These are phyloP conservation scores for Cydia amplana DNA, from an alignment of 1,140 invertebrate genomes.

Conservation along the genomic window DNA sequence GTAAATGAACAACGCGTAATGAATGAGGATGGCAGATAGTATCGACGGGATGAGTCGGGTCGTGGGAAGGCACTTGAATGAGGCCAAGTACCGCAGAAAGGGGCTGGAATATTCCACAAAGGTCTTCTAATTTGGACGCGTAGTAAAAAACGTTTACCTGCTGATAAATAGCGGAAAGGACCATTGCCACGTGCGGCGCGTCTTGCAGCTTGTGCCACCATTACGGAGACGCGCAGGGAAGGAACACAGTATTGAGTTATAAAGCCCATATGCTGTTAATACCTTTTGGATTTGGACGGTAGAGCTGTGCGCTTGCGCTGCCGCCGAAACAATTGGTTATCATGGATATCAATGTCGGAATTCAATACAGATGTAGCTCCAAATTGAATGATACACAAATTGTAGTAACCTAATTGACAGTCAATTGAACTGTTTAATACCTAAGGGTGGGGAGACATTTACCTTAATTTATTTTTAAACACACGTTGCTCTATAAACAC, in stretches of 20 bases:
- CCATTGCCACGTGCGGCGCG: constrained; percentile 69
- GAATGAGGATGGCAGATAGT: constrained; percentile 14
- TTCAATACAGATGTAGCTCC: not conserved
- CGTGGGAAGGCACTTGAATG: constrained; percentile 53
- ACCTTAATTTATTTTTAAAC: no score
- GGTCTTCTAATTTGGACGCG: constrained; percentile 54
- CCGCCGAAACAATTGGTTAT: constrained; percentile 5
- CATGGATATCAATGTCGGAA: not conserved
- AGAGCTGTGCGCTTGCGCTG: not conserved
- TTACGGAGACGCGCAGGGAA: not conserved
- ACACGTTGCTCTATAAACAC: no score
- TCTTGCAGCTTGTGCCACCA: constrained; percentile 53
- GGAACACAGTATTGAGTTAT: not conserved
- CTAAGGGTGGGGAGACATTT: no score
- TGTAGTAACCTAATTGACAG: not conserved
- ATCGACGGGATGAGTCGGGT: constrained; percentile 28
- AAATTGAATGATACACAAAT: not conserved
- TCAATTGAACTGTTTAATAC: no score
- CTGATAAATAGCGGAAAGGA: constrained; percentile 68
- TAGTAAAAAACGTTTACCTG: constrained; percentile 70
- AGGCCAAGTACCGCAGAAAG: constrained; percentile 45
- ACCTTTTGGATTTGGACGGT: not conserved
- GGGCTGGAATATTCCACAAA: constrained; percentile 60
- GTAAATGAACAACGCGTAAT: constrained; percentile 28
- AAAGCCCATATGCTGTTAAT: not conserved